Percentiles rank a stretch among this genome's conserved stretches.
Conservation (phyloP, 2,113 vertebrate genomes). For the Scalopus aquaticus region DNA sequence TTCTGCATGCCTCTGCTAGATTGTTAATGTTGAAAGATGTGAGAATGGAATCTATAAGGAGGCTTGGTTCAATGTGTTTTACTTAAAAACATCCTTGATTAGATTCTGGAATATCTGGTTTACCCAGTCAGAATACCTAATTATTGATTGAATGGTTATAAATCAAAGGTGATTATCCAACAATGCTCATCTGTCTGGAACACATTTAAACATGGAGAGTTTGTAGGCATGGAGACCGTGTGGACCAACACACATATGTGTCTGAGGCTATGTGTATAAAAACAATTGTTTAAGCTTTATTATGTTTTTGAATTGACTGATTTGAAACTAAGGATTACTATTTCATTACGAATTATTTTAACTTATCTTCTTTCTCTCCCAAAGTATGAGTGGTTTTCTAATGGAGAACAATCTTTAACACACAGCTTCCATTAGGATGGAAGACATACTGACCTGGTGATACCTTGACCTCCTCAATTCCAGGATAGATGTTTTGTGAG, state of each 20-base stretch:
- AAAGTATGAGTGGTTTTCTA: conserved; percentile 7
- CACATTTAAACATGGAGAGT: background rate
- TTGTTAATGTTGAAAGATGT: background rate
- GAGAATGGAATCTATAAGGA: conserved; percentile 37
- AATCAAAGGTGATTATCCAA: conserved; percentile 72
- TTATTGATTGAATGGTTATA: conserved; percentile 61
- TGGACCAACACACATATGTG: background rate
- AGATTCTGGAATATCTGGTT: conserved; percentile 57
- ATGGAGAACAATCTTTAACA: background rate
- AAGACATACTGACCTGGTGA: background rate
- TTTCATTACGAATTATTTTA: background rate
- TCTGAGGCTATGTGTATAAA: background rate
- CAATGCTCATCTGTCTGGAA: conserved; percentile 57
- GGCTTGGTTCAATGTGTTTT: conserved; percentile 12
- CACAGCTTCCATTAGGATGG: background rate
- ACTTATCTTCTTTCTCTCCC: background rate
- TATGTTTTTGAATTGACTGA: background rate
- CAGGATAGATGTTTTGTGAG: background rate
- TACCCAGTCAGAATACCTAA: conserved; percentile 63
- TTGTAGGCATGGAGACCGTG: background rate
- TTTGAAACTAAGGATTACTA: background rate
- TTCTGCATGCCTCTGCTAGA: background rate
- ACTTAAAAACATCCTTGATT: conserved; percentile 49
- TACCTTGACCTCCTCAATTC: background rate
- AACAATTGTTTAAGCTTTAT: background rate